Percentiles rank a stretch among this genome's conserved stretches.
These are phyloP conservation scores for Corella eumyota DNA, from an alignment of 23 tunicate species.

Conservation along the genomic window DNA sequence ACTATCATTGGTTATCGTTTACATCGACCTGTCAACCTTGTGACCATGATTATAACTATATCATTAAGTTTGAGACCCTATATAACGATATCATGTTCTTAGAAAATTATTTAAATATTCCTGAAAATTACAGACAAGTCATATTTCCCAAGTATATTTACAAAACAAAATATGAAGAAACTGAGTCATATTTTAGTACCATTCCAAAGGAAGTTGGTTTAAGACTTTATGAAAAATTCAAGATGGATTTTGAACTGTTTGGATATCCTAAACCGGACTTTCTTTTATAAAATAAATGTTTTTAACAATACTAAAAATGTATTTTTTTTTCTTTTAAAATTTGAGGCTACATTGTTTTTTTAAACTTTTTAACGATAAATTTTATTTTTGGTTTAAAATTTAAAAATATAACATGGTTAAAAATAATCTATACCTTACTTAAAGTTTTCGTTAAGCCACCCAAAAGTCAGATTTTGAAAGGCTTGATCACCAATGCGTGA, in stretches of 20 bases:
- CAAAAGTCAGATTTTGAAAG: too few relatives aligned
- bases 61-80: conserved; percentile 8
- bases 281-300: background rate
- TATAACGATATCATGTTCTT: background rate
- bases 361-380: too few relatives aligned
- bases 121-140: background rate
- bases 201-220: background rate
- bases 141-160: background rate
- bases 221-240: conserved; percentile 1
- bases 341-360: too few relatives aligned
- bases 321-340: too few relatives aligned
- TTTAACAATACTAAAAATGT: too few relatives aligned
- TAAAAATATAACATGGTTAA: too few relatives aligned
- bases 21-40: background rate
- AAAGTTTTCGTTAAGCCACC: too few relatives aligned
- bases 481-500: too few relatives aligned
- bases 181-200: background rate
- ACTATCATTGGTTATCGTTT: background rate
- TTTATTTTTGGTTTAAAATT: too few relatives aligned
- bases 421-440: too few relatives aligned
- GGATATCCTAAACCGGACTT: background rate
- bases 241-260: conserved; percentile 2
- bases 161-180: background rate
- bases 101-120: background rate
- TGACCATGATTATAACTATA: background rate